Conservation (phyloP, 1,140 invertebrate genomes). For the Drosophila neocordata region DNA sequence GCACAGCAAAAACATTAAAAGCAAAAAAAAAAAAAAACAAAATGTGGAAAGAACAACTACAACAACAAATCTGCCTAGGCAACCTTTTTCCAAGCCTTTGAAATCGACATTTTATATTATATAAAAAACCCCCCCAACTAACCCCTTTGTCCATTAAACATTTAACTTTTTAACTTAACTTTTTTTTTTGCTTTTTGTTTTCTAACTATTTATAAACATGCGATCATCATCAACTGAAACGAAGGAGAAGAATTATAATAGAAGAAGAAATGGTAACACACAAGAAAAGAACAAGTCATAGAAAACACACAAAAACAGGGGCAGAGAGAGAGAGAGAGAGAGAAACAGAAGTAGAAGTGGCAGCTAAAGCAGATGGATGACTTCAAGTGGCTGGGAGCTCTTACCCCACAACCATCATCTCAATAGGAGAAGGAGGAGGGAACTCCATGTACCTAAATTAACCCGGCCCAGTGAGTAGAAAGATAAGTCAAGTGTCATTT, state of each 20-base stretch:
- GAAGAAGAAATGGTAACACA: constrained; percentile 25
- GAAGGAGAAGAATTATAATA: constrained; percentile 13
- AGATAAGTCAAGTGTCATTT: constrained; percentile 11
- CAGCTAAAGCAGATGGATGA: constrained; percentile 27
- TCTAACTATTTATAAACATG: constrained; percentile 76
- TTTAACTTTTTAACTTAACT: constrained; percentile 43
- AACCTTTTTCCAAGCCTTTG: constrained; percentile 47
- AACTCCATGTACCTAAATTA: constrained; percentile 1
- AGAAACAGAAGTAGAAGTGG: constrained; percentile 1
- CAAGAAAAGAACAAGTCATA: constrained; percentile 16
- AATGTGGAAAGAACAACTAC: constrained; percentile 1
- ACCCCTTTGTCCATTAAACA: constrained; percentile 31
- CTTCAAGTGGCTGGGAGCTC: constrained; percentile 37
- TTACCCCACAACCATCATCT: background rate
- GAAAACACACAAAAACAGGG: background rate
- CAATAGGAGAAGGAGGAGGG: background rate
- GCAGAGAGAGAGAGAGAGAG: constrained; percentile 10
- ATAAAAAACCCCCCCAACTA: background rate
- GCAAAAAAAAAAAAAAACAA: background rate
- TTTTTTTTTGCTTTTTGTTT: constrained; percentile 16
- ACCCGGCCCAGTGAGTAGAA: background rate
- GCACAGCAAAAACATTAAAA: constrained; percentile 11
- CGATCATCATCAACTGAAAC: constrained; percentile 53
- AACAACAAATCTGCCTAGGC: constrained; percentile 21
- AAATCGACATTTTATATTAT: constrained; percentile 62